Base-by-base conservation (phyloP, 2,888 invertebrate genomes). In the Melipona beecheii region DNA sequence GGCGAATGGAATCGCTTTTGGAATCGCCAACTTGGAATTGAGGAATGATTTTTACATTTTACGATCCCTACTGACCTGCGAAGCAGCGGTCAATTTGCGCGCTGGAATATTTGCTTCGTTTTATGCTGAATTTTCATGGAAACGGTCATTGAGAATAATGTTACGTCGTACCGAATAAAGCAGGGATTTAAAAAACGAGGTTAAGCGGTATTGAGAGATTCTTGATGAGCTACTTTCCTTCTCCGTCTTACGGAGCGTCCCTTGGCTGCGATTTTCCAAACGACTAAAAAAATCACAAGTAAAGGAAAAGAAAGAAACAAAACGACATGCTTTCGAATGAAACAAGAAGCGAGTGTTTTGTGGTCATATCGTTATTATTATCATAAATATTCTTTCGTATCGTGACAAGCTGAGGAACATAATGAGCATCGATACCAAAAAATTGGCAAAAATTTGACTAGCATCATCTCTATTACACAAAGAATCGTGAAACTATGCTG, bases 361-460 rank as follows among this genome's bases (percentile, higher is more conserved):
- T 86, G 84, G 76, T 87, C 86, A 81, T 87, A 86, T 83, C 65
- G 73, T 86, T 87, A 86, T 86, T 86, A 87, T 86, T 86, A 86
- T 85, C 79, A 86, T 87, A 86, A 86, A 87, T 87, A 86, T 81
- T 71, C 83, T 85, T 86, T 86, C 71, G 82, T 85, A 83, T 81
- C 65, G 79, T 81, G 87, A 86, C 86, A 87, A 86, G 87, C 85
- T 75, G 85, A 87, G 86, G 86, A 87, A 87, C 86, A 84, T 80
- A 87, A 86, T 72, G 76, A 83, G 82, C 87, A 78, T 84, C 75
- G 79, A 81, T 86, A 78, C 83, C 83, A 84, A 83, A 81, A 62
- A 72, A 86, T 79, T 83, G 85, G 85, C 85, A 74, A 78, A 79
- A 81, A 80, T 83, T 80, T 58, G 72, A 75, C 85, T 83, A 85